phyloP scores from a whole-genome alignment of 1,140 invertebrate species.

The Aphis craccivora region DNA sequence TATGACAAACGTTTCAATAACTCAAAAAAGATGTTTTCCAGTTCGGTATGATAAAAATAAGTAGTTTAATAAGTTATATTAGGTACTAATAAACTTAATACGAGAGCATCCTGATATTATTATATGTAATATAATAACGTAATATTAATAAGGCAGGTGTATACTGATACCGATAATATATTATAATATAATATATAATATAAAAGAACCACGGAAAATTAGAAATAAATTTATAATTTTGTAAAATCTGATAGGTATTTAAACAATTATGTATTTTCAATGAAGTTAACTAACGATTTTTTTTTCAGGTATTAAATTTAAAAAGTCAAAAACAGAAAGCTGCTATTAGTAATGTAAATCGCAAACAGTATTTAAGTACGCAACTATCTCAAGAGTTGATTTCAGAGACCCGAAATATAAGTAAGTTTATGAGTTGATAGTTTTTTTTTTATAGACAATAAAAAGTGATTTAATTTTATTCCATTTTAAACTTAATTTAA shows the following conservation, averaged over 20 bases:
- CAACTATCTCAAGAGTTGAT: background rate
- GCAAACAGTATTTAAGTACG: constrained; percentile 32
- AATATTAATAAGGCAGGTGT: background rate
- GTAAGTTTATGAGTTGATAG: background rate
- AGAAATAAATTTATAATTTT: background rate
- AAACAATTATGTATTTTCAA: background rate
- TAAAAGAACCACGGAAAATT: too few relatives aligned
- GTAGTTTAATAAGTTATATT: background rate
- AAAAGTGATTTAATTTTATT: too few relatives aligned
- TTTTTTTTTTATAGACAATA: too few relatives aligned
- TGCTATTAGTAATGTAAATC: background rate
- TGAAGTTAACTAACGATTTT: background rate
- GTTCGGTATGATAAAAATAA: too few relatives aligned
- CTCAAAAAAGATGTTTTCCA: too few relatives aligned
- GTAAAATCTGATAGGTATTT: background rate
- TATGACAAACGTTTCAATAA: background rate
- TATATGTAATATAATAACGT: background rate
- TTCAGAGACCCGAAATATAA: constrained; percentile 29
- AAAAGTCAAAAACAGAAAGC: constrained; percentile 38
- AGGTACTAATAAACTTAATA: background rate
- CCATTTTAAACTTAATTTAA: too few relatives aligned
- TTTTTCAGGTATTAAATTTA: constrained; percentile 29
- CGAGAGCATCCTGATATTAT: background rate
- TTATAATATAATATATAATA: background rate
- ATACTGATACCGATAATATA: background rate